These are phyloP conservation scores for Sceliomorpha sp. DNA, from an alignment of 2,888 invertebrate species.

Conservation along the genomic window DNA sequence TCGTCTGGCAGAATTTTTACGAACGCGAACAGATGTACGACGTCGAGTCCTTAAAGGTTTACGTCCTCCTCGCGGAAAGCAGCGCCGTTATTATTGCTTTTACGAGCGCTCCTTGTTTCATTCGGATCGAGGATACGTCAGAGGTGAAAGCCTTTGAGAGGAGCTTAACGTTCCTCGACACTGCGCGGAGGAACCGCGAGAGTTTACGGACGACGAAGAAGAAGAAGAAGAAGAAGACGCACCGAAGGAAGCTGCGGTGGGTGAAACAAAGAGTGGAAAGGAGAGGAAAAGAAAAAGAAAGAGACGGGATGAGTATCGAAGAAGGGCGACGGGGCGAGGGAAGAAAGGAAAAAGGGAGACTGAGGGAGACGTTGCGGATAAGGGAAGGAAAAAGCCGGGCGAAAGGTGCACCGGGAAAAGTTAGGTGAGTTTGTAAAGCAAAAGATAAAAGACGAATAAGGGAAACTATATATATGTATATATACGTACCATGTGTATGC, in stretches of 20 bases:
- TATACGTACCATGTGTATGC: background rate
- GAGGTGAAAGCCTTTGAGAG: constrained; percentile 47
- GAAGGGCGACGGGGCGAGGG: background rate
- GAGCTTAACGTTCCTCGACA: constrained; percentile 34
- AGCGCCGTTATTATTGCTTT: constrained; percentile 47
- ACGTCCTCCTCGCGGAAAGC: constrained; percentile 44
- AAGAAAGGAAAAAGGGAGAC: background rate
- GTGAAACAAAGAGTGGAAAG: too few relatives aligned
- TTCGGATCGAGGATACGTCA: constrained; percentile 35
- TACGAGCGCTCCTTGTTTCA: constrained; percentile 36
- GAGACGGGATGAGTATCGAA: constrained; percentile 25
- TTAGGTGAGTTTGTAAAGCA: constrained; percentile 40
- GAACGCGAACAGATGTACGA: constrained; percentile 12
- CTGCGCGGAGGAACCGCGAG: constrained; percentile 24
- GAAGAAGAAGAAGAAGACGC: constrained; percentile 54
- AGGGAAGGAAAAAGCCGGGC: constrained; percentile 1
- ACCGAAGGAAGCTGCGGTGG: constrained; percentile 50
- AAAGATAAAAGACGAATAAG: constrained; percentile 48
- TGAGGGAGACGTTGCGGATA: background rate
- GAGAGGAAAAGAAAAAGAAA: constrained; percentile 16
- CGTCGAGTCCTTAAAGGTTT: constrained; percentile 13
- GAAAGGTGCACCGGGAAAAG: constrained; percentile 46
- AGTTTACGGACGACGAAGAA: constrained; percentile 32
- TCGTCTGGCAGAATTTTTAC: constrained; percentile 1
- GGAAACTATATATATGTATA: constrained; percentile 15